Evolutionary conservation across 1,140 invertebrate species (phyloP).

Genomic region (Drosophila lacertosa): DNA sequence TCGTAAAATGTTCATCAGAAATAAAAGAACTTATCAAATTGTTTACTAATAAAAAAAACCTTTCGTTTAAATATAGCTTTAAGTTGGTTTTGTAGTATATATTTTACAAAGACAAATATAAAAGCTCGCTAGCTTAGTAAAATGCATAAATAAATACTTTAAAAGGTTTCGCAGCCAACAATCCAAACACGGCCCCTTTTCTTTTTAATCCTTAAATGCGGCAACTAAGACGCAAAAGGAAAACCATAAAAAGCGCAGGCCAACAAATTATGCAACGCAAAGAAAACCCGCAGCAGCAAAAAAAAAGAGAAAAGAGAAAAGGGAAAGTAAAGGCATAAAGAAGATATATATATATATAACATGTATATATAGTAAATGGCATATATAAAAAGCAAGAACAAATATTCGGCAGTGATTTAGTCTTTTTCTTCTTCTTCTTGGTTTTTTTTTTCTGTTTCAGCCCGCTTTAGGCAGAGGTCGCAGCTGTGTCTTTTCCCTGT

Average conservation of each 20-base stretch:
- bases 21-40: no score
- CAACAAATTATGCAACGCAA: constrained; percentile 38
- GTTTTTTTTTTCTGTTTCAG: not conserved
- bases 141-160: constrained; percentile 6
- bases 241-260: constrained; percentile 18
- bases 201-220: constrained; percentile 1
- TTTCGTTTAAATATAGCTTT: not conserved
- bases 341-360: constrained; percentile 19
- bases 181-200: not conserved
- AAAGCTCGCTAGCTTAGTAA: not conserved
- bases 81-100: not conserved
- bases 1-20: no score
- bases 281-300: constrained; percentile 14
- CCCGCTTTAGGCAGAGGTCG: constrained; percentile 21
- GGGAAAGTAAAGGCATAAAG: constrained; percentile 1
- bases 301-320: constrained; percentile 13
- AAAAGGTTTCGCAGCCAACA: not conserved
- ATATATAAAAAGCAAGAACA: constrained; percentile 7
- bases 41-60: no score
- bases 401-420: constrained; percentile 31
- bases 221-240: not conserved
- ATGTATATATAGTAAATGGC: constrained; percentile 6
- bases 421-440: not conserved
- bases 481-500: constrained; percentile 7
- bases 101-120: not conserved